Evolutionary conservation across 2,113 vertebrate genomes (phyloP).

Genomic region (Mirza zaza): DNA sequence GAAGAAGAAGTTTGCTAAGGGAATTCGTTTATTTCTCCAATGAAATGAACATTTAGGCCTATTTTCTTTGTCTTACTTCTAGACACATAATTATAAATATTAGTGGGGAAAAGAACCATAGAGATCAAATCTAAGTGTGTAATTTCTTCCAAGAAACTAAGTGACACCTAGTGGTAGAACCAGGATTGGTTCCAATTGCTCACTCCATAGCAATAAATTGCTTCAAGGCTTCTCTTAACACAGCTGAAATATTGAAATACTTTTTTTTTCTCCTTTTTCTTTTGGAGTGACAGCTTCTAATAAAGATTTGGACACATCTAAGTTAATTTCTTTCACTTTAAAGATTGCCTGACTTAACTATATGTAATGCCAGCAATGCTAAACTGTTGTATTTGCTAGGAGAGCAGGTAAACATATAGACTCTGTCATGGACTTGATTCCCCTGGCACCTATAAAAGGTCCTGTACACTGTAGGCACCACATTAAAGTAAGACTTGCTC

Average conservation of each 20-base stretch:
- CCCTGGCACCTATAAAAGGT: not conserved
- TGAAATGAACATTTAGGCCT: not conserved
- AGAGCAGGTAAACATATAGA: not conserved
- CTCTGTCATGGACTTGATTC: not conserved
- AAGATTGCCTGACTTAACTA: not conserved
- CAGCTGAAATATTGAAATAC: not conserved
- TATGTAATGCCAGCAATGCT: not conserved
- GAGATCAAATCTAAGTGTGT: not conserved
- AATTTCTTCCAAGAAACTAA: slow-evolving; percentile 16
- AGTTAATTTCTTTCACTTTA: not conserved
- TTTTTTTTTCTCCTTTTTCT: not conserved
- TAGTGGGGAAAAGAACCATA: not conserved
- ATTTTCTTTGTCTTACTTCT: slow-evolving; percentile 17
- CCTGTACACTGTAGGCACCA: not conserved
- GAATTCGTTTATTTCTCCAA: not conserved
- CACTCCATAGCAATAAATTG: not conserved
- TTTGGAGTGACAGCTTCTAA: not conserved
- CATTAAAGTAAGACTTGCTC: not conserved
- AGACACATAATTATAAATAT: not conserved
- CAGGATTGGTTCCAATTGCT: not conserved
- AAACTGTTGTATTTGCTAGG: not conserved
- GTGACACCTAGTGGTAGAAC: not conserved
- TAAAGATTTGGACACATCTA: slow-evolving; percentile 1
- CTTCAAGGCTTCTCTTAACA: not conserved
- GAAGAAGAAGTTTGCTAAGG: not conserved